Base-by-base conservation (phyloP, 2,888 invertebrate genomes). In the Latrodectus elegans region DNA sequence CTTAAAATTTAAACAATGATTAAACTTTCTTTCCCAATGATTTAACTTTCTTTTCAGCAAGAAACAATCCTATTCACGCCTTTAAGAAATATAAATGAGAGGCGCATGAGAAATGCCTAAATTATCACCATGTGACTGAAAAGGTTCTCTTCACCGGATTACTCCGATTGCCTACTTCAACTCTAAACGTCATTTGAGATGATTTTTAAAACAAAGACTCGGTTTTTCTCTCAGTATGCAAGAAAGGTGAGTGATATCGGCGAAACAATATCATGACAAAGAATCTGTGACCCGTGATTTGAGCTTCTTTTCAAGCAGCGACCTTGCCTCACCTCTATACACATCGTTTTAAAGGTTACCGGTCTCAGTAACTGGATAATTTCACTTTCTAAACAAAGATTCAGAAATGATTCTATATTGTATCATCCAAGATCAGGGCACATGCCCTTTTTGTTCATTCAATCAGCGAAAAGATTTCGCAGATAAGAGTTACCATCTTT, bases 331-430 rank as follows among this genome's bases (percentile, higher is more conserved):
- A 72, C 75, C 85, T 85, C 85, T n/a, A 55, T 55, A 68, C 78
- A 72, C 77, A 73, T 74, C 55, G 74, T 75, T 86, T 75, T 55
- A 80, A 86, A 86, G 86, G 86, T 86, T 80, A 81, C 80, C 80
- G 71, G 55, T 79, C 74, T 70, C 51, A 17, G 52, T 12, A 60
- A 49, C 65, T 51, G 55, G 10, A 26, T 22, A 53, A 68, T 65
- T 77, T 79, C 78, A 79, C 79, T 81, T 86, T 86, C 80, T 76
- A 86, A 84, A 81, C 53, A 55, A 60, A 81, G 81, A 64, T 76
- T 81, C 67, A 86, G 76, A 71, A 84, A 84, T 72, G 55, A 60
- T 72, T 60, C 52, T 77, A 65, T 84, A 77, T 71, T 72, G 49
- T 77, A 71, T 72, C 84, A 84, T 65, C 77, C 17, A 67, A 70